A percentile compares a stretch with the other conserved stretches of the same genome.
These are phyloP conservation scores for Augochlorella aurata DNA, from an alignment of 2,888 invertebrate genomes.

Conservation along the genomic window DNA sequence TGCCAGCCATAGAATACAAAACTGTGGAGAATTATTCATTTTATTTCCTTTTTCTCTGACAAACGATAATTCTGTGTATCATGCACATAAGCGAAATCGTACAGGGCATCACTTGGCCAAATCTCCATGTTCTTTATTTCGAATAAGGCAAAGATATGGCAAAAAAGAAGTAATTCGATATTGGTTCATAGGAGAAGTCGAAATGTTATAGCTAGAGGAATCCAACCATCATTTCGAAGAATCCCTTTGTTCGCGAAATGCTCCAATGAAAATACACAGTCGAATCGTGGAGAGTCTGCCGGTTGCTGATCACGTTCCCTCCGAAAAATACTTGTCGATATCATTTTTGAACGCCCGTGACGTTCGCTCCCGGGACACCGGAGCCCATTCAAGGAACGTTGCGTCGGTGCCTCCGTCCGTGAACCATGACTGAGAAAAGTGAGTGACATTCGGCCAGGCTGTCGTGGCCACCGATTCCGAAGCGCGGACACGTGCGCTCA, in stretches of 20 bases:
- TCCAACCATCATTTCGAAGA: no score
- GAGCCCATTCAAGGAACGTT: not conserved
- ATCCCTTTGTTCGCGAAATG: not conserved
- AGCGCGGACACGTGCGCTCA: constrained; percentile 63
- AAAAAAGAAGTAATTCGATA: not conserved
- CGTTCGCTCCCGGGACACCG: constrained; percentile 33
- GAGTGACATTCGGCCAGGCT: constrained; percentile 34
- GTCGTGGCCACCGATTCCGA: constrained; percentile 47
- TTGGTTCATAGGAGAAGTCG: not conserved
- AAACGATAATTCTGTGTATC: no score
- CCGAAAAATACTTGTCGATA: constrained; percentile 41
- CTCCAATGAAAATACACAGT: not conserved
- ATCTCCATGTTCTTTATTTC: no score
- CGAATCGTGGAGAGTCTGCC: constrained; percentile 15
- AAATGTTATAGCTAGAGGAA: not conserved
- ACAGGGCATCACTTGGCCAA: no score
- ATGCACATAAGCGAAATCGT: no score
- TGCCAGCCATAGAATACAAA: no score
- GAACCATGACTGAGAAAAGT: constrained; percentile 12
- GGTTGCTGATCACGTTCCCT: constrained; percentile 13
- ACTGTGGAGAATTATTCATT: no score
- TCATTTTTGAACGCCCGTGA: constrained; percentile 30
- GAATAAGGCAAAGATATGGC: no score
- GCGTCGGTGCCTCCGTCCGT: not conserved
- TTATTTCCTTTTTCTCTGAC: no score